A percentile compares a stretch with the other conserved stretches of the same genome.
Conservation (phyloP, 2,888 invertebrate species). For the Sycophila texana region DNA sequence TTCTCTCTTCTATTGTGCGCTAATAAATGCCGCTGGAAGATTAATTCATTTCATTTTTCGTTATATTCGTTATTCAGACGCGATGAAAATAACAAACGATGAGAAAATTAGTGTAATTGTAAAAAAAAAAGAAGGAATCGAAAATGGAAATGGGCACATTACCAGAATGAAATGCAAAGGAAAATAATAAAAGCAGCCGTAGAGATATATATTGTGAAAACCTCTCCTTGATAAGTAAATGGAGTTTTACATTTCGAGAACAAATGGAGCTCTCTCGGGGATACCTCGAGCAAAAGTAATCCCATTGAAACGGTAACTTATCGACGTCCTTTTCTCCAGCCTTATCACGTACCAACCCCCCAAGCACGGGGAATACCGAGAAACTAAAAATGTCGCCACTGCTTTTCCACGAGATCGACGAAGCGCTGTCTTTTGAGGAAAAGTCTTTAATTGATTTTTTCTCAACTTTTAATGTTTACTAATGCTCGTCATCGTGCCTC, state of each 20-base stretch:
- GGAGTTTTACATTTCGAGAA: conserved; percentile 56
- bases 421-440: conserved; percentile 4
- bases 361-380: background rate
- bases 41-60: no score
- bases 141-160: background rate
- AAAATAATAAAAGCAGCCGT: conserved; percentile 28
- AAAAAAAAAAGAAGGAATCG: no score
- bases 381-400: conserved; percentile 31
- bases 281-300: conserved; percentile 54
- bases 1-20: no score
- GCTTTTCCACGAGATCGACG: conserved; percentile 18
- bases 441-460: background rate
- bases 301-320: conserved; percentile 56
- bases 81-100: no score
- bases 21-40: no score
- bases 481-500: no score
- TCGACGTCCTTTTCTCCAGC: conserved; percentile 46
- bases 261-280: conserved; percentile 53
- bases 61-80: no score
- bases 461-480: background rate
- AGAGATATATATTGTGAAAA: conserved; percentile 37
- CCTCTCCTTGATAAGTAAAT: conserved; percentile 50
- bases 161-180: background rate
- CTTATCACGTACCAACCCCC: conserved; percentile 35
- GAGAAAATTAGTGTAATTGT: no score